These are phyloP conservation scores for Creontiades dilutus DNA, from an alignment of 2,888 invertebrate species.

Conservation along the genomic window DNA sequence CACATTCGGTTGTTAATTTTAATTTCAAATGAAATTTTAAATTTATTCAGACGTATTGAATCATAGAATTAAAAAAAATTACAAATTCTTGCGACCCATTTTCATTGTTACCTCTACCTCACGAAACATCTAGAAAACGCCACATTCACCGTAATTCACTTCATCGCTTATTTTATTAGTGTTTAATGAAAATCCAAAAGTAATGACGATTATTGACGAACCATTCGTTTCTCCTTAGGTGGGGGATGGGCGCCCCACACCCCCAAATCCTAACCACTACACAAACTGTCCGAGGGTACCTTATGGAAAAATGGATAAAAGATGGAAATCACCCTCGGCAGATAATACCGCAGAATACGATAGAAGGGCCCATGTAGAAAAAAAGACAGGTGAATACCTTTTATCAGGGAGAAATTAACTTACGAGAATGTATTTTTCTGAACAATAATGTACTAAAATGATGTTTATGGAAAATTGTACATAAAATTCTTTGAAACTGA, in stretches of 20 bases:
- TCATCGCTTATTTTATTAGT: not conserved
- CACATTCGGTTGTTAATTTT: too few relatives aligned
- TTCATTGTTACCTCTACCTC: too few relatives aligned
- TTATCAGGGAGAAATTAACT: not conserved
- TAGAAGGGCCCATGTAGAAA: slow-evolving; percentile 23
- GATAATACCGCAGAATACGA: slow-evolving; percentile 28
- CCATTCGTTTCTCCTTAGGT: slow-evolving; percentile 71
- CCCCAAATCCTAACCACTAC: slow-evolving; percentile 77
- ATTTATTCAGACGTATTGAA: too few relatives aligned
- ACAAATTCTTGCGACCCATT: too few relatives aligned
- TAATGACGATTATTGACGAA: not conserved
- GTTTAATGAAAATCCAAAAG: not conserved
- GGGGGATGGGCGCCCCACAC: slow-evolving; percentile 73
- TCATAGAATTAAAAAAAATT: too few relatives aligned
- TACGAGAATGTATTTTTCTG: slow-evolving; percentile 37
- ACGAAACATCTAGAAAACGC: not conserved
- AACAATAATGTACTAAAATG: slow-evolving; percentile 51
- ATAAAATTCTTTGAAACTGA: not conserved
- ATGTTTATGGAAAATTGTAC: not conserved
- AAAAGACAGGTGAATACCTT: slow-evolving; percentile 28
- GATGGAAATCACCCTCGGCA: slow-evolving; percentile 78
- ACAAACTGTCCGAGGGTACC: slow-evolving; percentile 76
- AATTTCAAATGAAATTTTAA: too few relatives aligned
- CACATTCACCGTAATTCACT: not conserved
- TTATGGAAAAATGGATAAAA: slow-evolving; percentile 78